Percentiles rank a stretch among this genome's conserved stretches.
These are phyloP conservation scores for Heliconius ethilla DNA, from an alignment of 2,888 invertebrate species.

Conservation along the genomic window DNA sequence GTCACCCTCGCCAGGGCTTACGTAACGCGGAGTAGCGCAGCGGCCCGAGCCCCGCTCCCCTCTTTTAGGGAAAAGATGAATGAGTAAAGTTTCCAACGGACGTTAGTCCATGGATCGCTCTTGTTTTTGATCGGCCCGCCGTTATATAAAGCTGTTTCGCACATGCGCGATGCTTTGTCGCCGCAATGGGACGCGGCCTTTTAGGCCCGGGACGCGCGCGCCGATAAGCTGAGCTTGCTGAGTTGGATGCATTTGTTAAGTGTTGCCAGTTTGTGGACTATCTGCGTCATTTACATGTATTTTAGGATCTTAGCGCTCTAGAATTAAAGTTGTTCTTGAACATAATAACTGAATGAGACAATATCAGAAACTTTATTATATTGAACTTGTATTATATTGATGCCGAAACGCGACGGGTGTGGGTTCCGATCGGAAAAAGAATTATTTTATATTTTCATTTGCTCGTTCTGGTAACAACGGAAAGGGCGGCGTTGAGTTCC, in stretches of 20 bases:
- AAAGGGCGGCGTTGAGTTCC: background rate
- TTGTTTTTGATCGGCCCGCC: constrained; percentile 64
- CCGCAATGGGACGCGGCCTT: constrained; percentile 27
- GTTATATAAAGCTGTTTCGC: constrained; percentile 69
- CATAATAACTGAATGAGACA: no score
- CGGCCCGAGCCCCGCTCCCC: constrained; percentile 71
- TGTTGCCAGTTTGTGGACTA: background rate
- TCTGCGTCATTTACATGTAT: no score
- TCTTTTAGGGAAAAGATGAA: constrained; percentile 79
- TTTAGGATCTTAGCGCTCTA: no score
- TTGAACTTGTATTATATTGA: no score
- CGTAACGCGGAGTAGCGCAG: constrained; percentile 70
- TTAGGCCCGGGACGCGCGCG: constrained; percentile 29
- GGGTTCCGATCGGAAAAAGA: background rate
- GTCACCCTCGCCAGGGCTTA: constrained; percentile 63
- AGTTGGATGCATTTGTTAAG: background rate
- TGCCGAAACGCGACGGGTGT: background rate
- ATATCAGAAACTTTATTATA: no score
- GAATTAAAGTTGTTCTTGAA: no score
- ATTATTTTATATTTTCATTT: background rate
- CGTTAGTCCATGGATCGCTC: constrained; percentile 73
- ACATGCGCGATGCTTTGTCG: constrained; percentile 56
- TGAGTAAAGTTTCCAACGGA: constrained; percentile 79
- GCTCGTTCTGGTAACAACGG: background rate
- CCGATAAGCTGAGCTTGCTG: constrained; percentile 16